Percentiles rank a stretch among this genome's conserved stretches.
Evolutionary conservation across 2,797 vertebrate species (phyloP).

Genomic region (Picus viridis): DNA sequence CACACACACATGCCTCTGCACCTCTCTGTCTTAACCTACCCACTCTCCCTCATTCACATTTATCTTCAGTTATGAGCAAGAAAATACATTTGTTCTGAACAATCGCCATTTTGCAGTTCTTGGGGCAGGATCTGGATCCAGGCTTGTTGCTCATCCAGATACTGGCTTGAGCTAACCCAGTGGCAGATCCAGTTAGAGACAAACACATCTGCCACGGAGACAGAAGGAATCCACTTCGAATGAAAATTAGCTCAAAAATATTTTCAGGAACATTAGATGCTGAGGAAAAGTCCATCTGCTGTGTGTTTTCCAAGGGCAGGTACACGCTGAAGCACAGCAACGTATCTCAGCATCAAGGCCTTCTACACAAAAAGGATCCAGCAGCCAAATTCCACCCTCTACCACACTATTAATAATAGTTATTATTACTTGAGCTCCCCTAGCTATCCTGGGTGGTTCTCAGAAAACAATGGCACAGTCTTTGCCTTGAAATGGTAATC

Average conservation of each 20-base stretch:
- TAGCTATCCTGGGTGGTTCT: slow-evolving; percentile 35
- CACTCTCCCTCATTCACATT: neutral
- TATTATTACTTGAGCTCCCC: slow-evolving; percentile 19
- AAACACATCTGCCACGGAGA: neutral
- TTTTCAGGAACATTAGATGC: neutral
- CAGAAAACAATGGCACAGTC: slow-evolving; percentile 26
- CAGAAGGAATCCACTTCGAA: neutral
- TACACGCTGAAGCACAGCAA: neutral
- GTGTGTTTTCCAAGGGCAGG: neutral
- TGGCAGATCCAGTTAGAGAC: neutral
- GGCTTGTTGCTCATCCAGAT: neutral
- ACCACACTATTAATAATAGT: slow-evolving; percentile 11
- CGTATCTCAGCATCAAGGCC: neutral
- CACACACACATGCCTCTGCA: neutral
- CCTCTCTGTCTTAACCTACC: too few relatives aligned
- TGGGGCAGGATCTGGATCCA: neutral
- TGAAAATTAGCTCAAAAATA: neutral
- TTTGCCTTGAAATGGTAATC: slow-evolving; percentile 52
- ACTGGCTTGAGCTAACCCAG: neutral
- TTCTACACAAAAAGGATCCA: neutral
- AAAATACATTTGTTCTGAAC: neutral
- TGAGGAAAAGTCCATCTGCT: neutral
- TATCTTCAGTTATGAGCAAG: neutral
- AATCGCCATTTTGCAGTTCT: accelerated
- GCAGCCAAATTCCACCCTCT: slow-evolving; percentile 34